phyloP scores from a whole-genome alignment of 2,797 vertebrate genomes.

The Protonibea diacanthus region DNA sequence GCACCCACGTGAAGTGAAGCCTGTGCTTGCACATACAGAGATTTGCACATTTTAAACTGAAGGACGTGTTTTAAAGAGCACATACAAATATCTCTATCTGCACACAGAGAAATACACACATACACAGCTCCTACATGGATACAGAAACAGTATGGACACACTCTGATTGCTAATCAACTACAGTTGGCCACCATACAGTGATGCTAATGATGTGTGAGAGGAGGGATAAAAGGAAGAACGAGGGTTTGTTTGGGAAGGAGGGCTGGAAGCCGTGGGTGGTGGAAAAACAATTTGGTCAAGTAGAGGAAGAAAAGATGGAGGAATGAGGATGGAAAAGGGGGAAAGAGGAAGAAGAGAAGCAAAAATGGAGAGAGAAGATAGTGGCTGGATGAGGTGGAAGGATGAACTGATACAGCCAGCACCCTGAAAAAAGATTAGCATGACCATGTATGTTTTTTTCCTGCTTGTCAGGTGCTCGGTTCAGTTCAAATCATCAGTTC shows the following conservation, averaged over 20 bases:
- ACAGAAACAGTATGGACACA: background rate
- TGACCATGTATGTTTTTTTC: too few relatives aligned
- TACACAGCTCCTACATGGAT: background rate
- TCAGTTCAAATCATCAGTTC: too few relatives aligned
- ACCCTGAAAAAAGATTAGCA: too few relatives aligned
- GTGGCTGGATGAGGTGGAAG: background rate
- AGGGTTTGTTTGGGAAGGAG: background rate
- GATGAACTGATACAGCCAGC: too few relatives aligned
- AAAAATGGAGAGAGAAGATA: background rate
- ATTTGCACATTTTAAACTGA: background rate
- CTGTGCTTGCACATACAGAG: background rate
- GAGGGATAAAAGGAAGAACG: background rate
- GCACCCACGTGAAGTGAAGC: background rate
- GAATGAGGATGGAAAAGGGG: too few relatives aligned
- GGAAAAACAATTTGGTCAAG: background rate
- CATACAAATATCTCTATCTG: background rate
- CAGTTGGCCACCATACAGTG: constrained; percentile 30
- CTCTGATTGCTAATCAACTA: constrained; percentile 36
- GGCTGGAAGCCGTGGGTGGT: background rate
- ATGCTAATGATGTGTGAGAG: constrained; percentile 34
- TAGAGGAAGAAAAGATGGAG: background rate
- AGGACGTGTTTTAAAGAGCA: background rate
- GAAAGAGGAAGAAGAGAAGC: background rate
- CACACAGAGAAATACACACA: background rate
- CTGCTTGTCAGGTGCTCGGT: too few relatives aligned